Evolutionary conservation across 2,113 vertebrate genomes (phyloP).

Genomic region (Lethenteron reissneri): DNA sequence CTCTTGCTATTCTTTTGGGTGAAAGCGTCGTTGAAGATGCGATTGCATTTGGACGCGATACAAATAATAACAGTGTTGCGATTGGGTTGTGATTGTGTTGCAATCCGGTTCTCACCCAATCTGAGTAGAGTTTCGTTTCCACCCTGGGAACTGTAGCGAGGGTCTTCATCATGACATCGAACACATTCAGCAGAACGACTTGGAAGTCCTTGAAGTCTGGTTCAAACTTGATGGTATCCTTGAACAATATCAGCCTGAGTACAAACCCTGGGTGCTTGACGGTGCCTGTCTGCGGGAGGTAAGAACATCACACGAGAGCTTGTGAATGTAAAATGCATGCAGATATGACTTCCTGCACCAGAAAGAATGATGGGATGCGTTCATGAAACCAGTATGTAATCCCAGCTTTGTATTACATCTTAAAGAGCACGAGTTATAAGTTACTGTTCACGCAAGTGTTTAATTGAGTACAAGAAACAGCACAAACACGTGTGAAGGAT

Average conservation of each 20-base stretch:
- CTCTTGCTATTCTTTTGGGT: background rate
- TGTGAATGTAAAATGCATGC: background rate
- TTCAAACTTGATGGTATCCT: conserved; percentile 34
- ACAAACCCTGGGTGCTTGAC: conserved; percentile 43
- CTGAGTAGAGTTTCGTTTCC: conserved; percentile 41
- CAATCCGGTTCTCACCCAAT: conserved; percentile 33
- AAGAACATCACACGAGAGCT: background rate
- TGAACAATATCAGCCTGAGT: conserved; percentile 33
- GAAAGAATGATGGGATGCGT: background rate
- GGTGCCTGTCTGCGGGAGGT: conserved; percentile 24
- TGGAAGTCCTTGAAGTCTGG: conserved; percentile 36
- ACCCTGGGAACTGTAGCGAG: conserved; percentile 37
- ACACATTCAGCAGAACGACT: conserved; percentile 32
- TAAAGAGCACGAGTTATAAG: background rate
- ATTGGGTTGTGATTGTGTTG: too few relatives aligned
- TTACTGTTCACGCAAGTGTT: background rate
- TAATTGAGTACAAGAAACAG: background rate
- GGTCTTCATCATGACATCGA: conserved; percentile 37
- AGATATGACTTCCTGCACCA: background rate
- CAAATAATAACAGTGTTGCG: background rate
- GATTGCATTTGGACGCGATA: background rate
- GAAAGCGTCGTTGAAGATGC: background rate
- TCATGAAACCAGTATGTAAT: background rate
- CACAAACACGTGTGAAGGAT: background rate
- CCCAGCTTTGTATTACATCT: background rate